Percentiles rank a stretch among this genome's conserved stretches.
These are phyloP conservation scores for Cochlearius cochlearius DNA, from an alignment of 2,113 vertebrate species.

Conservation along the genomic window DNA sequence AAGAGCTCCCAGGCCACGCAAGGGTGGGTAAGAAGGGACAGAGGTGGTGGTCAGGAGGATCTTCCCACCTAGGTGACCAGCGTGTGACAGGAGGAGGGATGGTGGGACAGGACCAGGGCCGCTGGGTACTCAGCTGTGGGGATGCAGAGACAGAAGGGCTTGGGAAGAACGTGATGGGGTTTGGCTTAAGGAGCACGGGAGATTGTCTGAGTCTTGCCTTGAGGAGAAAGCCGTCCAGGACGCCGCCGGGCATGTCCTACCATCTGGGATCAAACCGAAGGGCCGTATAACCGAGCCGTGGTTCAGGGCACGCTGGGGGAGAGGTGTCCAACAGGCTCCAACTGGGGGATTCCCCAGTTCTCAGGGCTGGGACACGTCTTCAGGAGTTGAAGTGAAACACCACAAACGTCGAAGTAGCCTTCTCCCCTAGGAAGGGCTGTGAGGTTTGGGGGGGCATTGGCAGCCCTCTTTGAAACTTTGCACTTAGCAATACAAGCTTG, in stretches of 20 bases:
- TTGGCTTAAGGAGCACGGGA: accelerated
- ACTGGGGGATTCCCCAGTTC: background rate
- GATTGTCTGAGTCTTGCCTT: background rate
- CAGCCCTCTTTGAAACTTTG: background rate
- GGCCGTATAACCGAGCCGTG: background rate
- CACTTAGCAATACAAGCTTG: background rate
- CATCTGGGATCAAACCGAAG: no score
- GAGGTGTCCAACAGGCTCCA: background rate
- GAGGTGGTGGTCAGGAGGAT: background rate
- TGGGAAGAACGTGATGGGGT: background rate
- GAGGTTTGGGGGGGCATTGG: background rate
- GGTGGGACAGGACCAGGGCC: background rate
- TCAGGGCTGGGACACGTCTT: background rate
- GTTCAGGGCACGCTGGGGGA: background rate
- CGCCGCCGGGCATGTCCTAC: background rate
- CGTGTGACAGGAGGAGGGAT: accelerated
- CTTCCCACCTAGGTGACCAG: background rate
- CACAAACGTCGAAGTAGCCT: background rate
- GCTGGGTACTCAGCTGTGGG: background rate
- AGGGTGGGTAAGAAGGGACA: background rate
- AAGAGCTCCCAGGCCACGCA: background rate
- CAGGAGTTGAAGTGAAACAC: background rate
- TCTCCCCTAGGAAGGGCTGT: background rate
- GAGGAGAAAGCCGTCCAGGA: background rate
- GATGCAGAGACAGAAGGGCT: background rate